Evolutionary conservation across 2,797 vertebrate genomes (phyloP).

Genomic region (Acanthurus leucopareius): DNA sequence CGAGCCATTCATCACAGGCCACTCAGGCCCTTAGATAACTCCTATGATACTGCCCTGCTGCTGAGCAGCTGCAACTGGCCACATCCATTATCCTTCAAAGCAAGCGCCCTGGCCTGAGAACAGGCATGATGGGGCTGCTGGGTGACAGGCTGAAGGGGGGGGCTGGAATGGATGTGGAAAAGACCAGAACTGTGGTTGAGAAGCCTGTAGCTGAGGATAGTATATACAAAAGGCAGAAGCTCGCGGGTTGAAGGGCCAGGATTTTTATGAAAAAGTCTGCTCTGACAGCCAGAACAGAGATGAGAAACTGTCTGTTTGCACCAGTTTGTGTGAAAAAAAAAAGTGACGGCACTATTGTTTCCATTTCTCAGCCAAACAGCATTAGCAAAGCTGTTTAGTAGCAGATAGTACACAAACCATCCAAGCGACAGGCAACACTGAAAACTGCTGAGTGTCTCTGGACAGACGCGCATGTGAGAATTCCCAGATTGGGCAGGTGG

Average conservation of each 20-base stretch:
- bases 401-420: slow-evolving; percentile 78
- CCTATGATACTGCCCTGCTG: slow-evolving; percentile 83
- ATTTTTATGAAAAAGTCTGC: slow-evolving; percentile 57
- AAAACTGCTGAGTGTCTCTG: slow-evolving; percentile 75
- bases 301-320: slow-evolving; percentile 69
- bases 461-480: slow-evolving; percentile 49
- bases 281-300: slow-evolving; percentile 56
- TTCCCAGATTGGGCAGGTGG: slow-evolving; percentile 78
- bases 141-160: slow-evolving; percentile 53
- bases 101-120: slow-evolving; percentile 63
- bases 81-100: slow-evolving; percentile 84
- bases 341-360: slow-evolving; percentile 78
- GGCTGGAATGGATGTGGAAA: slow-evolving; percentile 59
- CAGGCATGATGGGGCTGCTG: slow-evolving; percentile 42
- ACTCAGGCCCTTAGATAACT: slow-evolving; percentile 85
- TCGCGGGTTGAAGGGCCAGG: slow-evolving; percentile 25
- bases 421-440: slow-evolving; percentile 72
- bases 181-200: slow-evolving; percentile 50
- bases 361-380: slow-evolving; percentile 70
- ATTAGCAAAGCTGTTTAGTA: slow-evolving; percentile 82
- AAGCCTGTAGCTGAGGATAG: slow-evolving; percentile 38
- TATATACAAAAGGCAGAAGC: slow-evolving; percentile 49
- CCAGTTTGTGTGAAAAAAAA: slow-evolving; percentile 50
- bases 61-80: slow-evolving; percentile 81
- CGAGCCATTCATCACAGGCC: slow-evolving; percentile 86